phyloP scores from a whole-genome alignment of 2,888 invertebrate genomes.

The Nephrotoma guestfalica region DNA sequence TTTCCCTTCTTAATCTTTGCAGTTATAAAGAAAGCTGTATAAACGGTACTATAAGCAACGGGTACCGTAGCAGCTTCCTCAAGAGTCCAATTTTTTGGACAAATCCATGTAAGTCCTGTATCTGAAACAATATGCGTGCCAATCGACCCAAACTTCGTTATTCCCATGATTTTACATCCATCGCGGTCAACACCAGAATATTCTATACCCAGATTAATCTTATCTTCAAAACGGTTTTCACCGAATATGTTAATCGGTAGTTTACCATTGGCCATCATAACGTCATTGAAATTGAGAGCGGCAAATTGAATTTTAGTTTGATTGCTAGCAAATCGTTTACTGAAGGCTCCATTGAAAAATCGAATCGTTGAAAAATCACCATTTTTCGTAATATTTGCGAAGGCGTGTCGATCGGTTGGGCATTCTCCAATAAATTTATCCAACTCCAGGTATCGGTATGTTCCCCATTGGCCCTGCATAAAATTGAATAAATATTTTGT shows the following conservation, averaged over 20 bases:
- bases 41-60: slow-evolving; percentile 41
- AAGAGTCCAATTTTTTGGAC: slow-evolving; percentile 57
- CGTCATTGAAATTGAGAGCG: slow-evolving; percentile 83
- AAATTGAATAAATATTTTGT: no score
- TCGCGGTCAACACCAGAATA: slow-evolving; percentile 43
- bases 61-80: slow-evolving; percentile 37
- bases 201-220: slow-evolving; percentile 54
- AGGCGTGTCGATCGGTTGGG: slow-evolving; percentile 47
- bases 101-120: slow-evolving; percentile 39
- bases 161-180: slow-evolving; percentile 50
- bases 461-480: slow-evolving; percentile 40
- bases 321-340: slow-evolving; percentile 37
- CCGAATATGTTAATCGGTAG: slow-evolving; percentile 71
- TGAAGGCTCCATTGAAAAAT: slow-evolving; percentile 61
- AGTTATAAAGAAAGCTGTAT: no score
- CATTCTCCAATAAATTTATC: slow-evolving; percentile 32
- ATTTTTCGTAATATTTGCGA: slow-evolving; percentile 56
- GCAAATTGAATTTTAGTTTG: slow-evolving; percentile 50
- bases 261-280: slow-evolving; percentile 88
- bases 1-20: no score
- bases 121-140: slow-evolving; percentile 37
- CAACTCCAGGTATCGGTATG: slow-evolving; percentile 66
- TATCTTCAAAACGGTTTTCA: slow-evolving; percentile 43
- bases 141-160: slow-evolving; percentile 36
- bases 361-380: slow-evolving; percentile 76